These are phyloP conservation scores for Silurus meridionalis DNA, from an alignment of 2,113 vertebrate species.

Conservation along the genomic window DNA sequence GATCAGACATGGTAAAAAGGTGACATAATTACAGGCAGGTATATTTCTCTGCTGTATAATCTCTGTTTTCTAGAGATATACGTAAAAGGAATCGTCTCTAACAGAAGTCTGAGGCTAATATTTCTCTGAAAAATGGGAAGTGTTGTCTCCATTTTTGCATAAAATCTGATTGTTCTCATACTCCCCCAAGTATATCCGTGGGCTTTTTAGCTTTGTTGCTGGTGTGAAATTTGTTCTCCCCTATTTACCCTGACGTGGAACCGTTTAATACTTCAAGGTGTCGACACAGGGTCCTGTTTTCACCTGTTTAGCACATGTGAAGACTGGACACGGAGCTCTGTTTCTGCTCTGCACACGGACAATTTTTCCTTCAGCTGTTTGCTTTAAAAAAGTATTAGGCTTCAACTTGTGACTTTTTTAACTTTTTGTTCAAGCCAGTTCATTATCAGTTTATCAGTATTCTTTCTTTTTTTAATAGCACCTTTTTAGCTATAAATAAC, in stretches of 20 bases:
- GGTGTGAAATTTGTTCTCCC: constrained; percentile 5
- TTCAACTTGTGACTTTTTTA: neutral
- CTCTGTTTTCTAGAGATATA: constrained; percentile 1
- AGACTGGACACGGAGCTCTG: neutral
- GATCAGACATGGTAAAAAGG: neutral
- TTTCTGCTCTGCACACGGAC: constrained; percentile 14
- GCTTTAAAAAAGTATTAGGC: neutral
- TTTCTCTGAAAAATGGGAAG: constrained; percentile 32
- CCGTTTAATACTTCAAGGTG: constrained; percentile 41
- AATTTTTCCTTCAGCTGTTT: constrained; percentile 5
- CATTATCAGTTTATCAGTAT: neutral
- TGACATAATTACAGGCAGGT: neutral
- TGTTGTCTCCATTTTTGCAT: constrained; percentile 22
- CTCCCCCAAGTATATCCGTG: neutral
- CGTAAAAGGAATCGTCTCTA: neutral
- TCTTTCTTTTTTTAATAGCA: neutral
- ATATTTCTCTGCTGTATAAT: neutral
- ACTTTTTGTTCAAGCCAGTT: neutral
- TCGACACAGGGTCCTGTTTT: constrained; percentile 32
- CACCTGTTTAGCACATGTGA: constrained; percentile 63
- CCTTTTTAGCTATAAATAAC: neutral
- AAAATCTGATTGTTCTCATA: constrained; percentile 1
- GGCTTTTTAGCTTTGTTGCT: constrained; percentile 11
- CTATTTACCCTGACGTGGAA: constrained; percentile 31
- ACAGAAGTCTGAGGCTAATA: constrained; percentile 21